Conservation (phyloP, 2,888 invertebrate species). For the Drosophila antonietae region DNA sequence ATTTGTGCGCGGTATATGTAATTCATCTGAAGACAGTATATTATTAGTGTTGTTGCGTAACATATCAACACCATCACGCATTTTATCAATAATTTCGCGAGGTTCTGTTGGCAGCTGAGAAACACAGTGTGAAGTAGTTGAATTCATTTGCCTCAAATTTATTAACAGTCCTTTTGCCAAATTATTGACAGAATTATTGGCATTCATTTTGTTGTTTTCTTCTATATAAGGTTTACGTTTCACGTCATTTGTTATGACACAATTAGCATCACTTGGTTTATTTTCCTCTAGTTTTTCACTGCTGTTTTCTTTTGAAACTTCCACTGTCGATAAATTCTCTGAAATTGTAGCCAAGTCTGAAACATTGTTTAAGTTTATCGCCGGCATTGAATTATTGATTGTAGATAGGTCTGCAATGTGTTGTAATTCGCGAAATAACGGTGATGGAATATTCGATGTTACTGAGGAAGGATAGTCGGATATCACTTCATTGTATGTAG, state of each 20-base stretch:
- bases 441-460: slow-evolving; percentile 61
- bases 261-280: slow-evolving; percentile 24
- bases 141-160: slow-evolving; percentile 72
- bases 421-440: slow-evolving; percentile 85
- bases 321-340: slow-evolving; percentile 90
- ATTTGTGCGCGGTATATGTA: slow-evolving; percentile 86
- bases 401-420: slow-evolving; percentile 88
- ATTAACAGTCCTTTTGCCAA: slow-evolving; percentile 83
- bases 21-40: slow-evolving; percentile 89
- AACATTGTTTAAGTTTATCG: slow-evolving; percentile 86
- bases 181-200: slow-evolving; percentile 83
- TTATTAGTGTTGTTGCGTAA: slow-evolving; percentile 92
- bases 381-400: slow-evolving; percentile 89
- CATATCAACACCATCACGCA: slow-evolving; percentile 89
- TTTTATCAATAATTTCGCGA: slow-evolving; percentile 88
- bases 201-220: slow-evolving; percentile 84
- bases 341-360: slow-evolving; percentile 94
- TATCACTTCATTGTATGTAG: slow-evolving; percentile 26
- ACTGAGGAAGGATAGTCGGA: slow-evolving; percentile 66
- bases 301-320: slow-evolving; percentile 73
- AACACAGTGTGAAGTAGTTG: slow-evolving; percentile 69
- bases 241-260: slow-evolving; percentile 73
- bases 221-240: slow-evolving; percentile 84
- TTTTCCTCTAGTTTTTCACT: slow-evolving; percentile 6
- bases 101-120: slow-evolving; percentile 86